phyloP scores from a whole-genome alignment of 2,113 vertebrate species.

The Apteryx mantelli region DNA sequence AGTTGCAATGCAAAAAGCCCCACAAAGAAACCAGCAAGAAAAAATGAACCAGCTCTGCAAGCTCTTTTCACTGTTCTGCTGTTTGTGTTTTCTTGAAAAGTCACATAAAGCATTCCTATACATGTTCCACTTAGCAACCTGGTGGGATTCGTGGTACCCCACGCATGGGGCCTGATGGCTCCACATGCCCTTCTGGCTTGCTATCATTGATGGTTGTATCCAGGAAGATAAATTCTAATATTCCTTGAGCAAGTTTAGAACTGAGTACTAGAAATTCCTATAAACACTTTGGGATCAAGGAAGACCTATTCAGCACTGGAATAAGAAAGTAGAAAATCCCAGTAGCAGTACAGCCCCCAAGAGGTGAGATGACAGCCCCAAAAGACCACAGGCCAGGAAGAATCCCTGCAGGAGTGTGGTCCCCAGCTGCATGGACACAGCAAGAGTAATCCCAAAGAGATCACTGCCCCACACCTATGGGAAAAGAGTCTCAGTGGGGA shows the following conservation, averaged over 20 bases:
- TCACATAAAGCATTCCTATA: not conserved
- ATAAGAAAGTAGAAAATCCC: not conserved
- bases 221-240: not conserved
- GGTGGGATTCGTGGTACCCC: not conserved
- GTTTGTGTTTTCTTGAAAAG: not conserved
- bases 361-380: not conserved
- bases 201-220: not conserved
- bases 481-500: not conserved
- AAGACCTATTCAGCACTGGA: not conserved
- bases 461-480: fast-evolving
- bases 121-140: not conserved
- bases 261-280: not conserved
- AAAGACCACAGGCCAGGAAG: not conserved
- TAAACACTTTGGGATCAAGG: not conserved
- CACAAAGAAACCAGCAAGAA: not conserved
- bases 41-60: not conserved
- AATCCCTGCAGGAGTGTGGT: not conserved
- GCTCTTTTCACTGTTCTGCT: not conserved
- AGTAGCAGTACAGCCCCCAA: not conserved
- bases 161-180: not conserved
- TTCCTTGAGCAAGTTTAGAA: not conserved
- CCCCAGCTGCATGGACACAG: not conserved
- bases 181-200: not conserved
- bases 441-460: not conserved
- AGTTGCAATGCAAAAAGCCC: not conserved